Evolutionary conservation across 2,797 vertebrate genomes (phyloP).

Genomic region (Helarctos malayanus): DNA sequence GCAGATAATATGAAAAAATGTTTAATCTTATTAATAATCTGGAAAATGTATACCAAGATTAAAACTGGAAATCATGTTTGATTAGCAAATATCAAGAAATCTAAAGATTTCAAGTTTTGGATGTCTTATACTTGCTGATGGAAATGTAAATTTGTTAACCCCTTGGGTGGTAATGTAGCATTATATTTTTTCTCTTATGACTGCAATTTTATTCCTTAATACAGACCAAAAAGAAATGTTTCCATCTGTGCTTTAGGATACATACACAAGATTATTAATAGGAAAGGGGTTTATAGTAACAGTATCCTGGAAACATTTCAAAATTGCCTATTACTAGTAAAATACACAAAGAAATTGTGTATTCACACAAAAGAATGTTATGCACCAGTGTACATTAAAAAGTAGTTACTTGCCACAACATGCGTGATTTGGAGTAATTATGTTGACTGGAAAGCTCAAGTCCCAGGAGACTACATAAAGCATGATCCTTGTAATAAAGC

Average conservation of each 20-base stretch:
- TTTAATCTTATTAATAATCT: not conserved
- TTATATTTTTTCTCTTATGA: not conserved
- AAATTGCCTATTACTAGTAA: not conserved
- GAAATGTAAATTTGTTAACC: not conserved
- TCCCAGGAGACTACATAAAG: not conserved
- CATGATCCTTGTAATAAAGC: not conserved
- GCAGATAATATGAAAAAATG: not conserved
- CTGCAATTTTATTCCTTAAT: not conserved
- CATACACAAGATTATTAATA: not conserved
- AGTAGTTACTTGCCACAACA: not conserved
- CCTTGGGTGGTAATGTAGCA: not conserved
- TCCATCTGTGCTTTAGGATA: not conserved
- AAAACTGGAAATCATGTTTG: not conserved
- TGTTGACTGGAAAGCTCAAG: not conserved
- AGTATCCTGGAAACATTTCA: not conserved
- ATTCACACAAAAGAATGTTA: not conserved
- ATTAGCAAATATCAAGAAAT: not conserved
- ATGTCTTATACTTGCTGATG: not conserved
- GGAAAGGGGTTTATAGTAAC: not conserved
- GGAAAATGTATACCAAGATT: not conserved
- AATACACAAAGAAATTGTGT: not conserved
- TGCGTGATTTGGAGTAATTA: not conserved
- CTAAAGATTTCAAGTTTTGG: not conserved
- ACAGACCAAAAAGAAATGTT: not conserved
- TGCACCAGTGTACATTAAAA: not conserved